phyloP scores from a whole-genome alignment of 64 coral and sea anemone species.

The Porites lutea region DNA sequence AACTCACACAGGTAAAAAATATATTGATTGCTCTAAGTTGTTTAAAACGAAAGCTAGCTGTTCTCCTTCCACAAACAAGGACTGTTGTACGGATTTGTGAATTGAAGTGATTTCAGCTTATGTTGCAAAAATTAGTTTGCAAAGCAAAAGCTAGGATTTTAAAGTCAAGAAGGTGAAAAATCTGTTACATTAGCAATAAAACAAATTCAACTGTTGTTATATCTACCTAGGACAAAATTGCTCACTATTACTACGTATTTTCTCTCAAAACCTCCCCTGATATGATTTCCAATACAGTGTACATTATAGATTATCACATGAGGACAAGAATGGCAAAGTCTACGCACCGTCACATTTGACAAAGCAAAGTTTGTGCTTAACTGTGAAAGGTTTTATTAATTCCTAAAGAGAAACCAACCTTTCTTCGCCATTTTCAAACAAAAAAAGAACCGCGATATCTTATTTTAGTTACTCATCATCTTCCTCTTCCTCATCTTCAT shows the following conservation, averaged over 20 bases:
- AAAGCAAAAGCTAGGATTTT: not conserved
- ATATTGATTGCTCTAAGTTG: too few species aligned
- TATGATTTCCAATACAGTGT: not conserved
- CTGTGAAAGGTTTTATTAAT: not conserved
- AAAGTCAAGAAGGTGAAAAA: not conserved
- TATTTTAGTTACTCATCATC: not conserved
- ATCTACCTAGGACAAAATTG: not conserved
- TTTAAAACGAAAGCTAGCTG: too few species aligned
- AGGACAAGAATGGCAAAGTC: not conserved
- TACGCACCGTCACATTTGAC: not conserved
- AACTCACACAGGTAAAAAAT: too few species aligned
- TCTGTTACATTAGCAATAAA: not conserved
- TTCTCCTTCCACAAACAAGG: too few species aligned
- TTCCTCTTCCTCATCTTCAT: constrained; percentile 27
- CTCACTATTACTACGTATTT: not conserved
- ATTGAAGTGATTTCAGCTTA: not conserved
- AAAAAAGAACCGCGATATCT: not conserved
- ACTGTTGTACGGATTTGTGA: too few species aligned
- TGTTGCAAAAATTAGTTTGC: not conserved
- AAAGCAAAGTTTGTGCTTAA: not conserved
- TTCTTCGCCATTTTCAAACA: not conserved
- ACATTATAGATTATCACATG: too few species aligned
- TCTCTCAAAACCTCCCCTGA: not conserved
- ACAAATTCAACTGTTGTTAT: not conserved
- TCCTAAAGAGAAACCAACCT: not conserved